Evolutionary conservation across 2,797 vertebrate genomes (phyloP).

Genomic region (Pangasius sanitwongsei): DNA sequence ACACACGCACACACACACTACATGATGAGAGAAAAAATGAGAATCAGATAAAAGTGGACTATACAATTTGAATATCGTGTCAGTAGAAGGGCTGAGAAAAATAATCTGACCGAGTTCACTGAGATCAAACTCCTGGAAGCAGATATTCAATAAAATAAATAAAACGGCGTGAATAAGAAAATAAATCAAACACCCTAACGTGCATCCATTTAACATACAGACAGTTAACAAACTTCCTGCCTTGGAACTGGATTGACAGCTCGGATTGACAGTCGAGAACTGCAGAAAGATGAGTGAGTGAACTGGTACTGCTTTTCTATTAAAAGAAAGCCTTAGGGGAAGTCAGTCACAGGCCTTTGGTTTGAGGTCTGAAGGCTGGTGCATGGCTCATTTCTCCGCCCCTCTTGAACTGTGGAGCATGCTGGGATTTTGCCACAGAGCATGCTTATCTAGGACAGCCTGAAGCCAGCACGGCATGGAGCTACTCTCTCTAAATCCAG

Average conservation of each 20-base stretch:
- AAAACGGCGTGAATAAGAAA: background rate
- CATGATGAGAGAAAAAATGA: background rate
- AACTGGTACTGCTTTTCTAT: constrained; percentile 30
- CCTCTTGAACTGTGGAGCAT: constrained; percentile 50
- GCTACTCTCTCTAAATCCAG: constrained; percentile 16
- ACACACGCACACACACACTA: background rate
- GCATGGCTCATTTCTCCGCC: constrained; percentile 53
- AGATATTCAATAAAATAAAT: background rate
- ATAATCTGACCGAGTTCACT: background rate
- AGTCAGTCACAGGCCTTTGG: constrained; percentile 36
- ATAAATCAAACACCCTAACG: background rate
- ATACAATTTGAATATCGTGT: background rate
- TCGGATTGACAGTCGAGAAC: background rate
- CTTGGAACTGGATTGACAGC: background rate
- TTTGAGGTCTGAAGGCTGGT: constrained; percentile 37
- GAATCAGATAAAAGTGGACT: background rate
- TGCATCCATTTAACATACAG: background rate
- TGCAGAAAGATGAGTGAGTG: background rate
- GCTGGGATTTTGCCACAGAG: constrained; percentile 52
- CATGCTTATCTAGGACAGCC: constrained; percentile 53
- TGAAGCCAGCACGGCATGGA: constrained; percentile 19
- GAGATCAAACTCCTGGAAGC: background rate
- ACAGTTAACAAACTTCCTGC: background rate
- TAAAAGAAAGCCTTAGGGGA: constrained; percentile 15
- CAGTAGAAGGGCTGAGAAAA: background rate